phyloP scores from a whole-genome alignment of 2,113 vertebrate genomes.

The Dasyprocta punctata region DNA sequence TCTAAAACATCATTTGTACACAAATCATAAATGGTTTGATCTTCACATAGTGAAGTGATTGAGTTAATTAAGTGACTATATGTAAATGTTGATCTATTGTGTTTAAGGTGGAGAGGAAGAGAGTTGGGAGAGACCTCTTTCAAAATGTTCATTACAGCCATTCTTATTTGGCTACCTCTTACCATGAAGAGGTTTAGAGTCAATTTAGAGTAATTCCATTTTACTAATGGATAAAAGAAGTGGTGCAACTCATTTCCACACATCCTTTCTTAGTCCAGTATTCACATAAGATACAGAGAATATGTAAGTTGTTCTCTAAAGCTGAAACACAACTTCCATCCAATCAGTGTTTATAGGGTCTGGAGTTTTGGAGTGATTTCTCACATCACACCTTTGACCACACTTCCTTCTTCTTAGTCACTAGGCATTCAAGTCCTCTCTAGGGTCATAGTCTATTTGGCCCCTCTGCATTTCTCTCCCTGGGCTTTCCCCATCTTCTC shows the following conservation, averaged over 20 bases:
- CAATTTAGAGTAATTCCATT: neutral
- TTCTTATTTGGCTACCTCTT: neutral
- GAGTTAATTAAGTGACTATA: slow-evolving; percentile 42
- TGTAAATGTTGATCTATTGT: neutral
- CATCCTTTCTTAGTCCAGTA: neutral
- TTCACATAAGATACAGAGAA: neutral
- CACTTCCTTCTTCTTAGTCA: neutral
- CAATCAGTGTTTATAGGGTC: neutral
- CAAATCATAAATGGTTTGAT: slow-evolving; percentile 30
- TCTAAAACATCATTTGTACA: neutral
- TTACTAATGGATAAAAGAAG: neutral
- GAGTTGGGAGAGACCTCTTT: neutral
- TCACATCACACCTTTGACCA: neutral
- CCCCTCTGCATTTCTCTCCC: neutral
- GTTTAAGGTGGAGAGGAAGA: neutral
- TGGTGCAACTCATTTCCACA: neutral
- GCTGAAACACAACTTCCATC: neutral
- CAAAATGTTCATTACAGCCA: neutral
- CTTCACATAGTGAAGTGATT: neutral
- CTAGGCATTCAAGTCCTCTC: neutral
- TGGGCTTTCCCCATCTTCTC: neutral
- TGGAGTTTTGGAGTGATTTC: neutral
- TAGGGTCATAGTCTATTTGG: neutral
- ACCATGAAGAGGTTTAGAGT: neutral
- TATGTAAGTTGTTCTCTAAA: neutral